Percentiles rank a stretch among this genome's conserved stretches.
Conservation (phyloP, 92 coral and sea anemone genomes). For the Zoanthus gigantus region DNA sequence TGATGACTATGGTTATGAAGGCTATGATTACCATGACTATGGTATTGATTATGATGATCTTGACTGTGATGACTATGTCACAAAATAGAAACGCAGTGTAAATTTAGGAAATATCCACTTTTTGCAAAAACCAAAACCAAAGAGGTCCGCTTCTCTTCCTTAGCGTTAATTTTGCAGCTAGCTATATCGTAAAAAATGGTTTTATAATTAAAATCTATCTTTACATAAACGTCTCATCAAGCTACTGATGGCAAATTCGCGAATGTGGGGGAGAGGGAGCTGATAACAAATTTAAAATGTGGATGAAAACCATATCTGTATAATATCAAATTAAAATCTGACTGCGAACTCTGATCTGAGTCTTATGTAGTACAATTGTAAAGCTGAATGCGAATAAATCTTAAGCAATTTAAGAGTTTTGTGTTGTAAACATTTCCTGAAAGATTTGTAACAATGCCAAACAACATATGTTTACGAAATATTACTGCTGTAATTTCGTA, state of each 20-base stretch:
- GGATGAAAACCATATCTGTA: too few relatives aligned
- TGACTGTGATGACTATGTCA: too few relatives aligned
- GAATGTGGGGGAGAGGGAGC: neutral
- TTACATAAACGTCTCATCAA: neutral
- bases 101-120: neutral
- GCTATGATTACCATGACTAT: too few relatives aligned
- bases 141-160: neutral
- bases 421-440: neutral
- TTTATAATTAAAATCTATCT: neutral
- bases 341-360: too few relatives aligned
- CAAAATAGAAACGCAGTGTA: neutral
- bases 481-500: neutral
- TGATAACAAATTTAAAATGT: too few relatives aligned
- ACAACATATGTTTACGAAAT: neutral
- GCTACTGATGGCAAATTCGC: neutral
- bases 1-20: too few relatives aligned
- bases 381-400: slow-evolving; percentile 1
- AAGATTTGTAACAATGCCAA: neutral
- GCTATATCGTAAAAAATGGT: too few relatives aligned
- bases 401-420: neutral
- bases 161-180: neutral
- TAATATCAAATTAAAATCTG: too few relatives aligned
- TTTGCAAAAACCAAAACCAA: neutral
- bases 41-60: too few relatives aligned
- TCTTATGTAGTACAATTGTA: neutral